A percentile compares a stretch with the other conserved stretches of the same genome.
Conservation (phyloP, 2,888 invertebrate genomes). For the Lasioglossum malachurum region DNA sequence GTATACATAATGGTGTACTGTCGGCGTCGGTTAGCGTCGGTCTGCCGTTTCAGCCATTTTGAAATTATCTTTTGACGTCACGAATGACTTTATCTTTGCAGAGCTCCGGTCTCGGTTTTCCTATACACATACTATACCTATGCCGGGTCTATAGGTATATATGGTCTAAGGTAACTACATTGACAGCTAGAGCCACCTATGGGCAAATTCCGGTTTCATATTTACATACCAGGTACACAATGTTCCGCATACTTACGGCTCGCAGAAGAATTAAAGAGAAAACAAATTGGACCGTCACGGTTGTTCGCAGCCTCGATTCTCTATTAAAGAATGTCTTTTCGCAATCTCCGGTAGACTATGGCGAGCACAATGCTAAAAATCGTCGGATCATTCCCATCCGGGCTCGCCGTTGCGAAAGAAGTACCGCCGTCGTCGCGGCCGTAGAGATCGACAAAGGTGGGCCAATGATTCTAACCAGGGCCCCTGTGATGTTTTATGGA, state of each 20-base stretch:
- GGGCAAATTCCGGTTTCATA: no score
- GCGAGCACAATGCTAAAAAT: slow-evolving; percentile 3
- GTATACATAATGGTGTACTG: no score
- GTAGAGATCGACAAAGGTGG: slow-evolving; percentile 10
- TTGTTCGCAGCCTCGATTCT: background rate
- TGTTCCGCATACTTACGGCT: background rate
- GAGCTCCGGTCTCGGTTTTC: no score
- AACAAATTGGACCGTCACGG: background rate
- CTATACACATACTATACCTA: no score
- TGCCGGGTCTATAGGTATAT: no score
- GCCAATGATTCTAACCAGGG: slow-evolving; percentile 2
- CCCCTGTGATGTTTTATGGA: slow-evolving; percentile 8
- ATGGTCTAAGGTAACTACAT: no score
- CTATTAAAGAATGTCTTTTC: background rate
- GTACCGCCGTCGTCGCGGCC: background rate
- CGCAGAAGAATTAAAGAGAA: background rate
- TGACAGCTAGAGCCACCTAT: no score
- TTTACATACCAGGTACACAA: no score
- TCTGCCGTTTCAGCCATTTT: no score
- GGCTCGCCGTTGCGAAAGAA: slow-evolving; percentile 1
- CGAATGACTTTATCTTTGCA: no score
- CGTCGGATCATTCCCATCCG: background rate
- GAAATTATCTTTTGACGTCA: no score
- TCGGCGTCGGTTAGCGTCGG: no score
- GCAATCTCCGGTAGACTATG: background rate